Conservation (phyloP, 2,797 vertebrate genomes). For the Fratercula arctica region DNA sequence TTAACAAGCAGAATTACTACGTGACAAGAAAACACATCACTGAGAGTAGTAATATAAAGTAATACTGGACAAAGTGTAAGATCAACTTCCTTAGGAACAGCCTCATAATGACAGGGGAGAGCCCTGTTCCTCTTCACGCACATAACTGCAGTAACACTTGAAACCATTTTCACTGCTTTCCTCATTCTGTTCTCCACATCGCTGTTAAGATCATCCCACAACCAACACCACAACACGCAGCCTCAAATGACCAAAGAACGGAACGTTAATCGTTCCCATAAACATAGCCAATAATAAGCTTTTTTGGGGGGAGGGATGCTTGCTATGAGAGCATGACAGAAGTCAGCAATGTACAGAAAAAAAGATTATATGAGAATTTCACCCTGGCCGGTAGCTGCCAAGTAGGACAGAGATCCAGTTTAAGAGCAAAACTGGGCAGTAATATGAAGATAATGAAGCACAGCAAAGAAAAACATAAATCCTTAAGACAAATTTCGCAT, state of each 20-base stretch:
- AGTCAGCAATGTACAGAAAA: background rate
- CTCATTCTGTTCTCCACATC: background rate
- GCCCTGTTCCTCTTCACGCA: background rate
- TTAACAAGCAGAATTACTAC: background rate
- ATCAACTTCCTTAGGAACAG: background rate
- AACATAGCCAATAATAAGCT: background rate
- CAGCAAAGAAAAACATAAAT: constrained; percentile 17
- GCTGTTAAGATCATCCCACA: background rate
- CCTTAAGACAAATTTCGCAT: background rate
- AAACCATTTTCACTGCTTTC: background rate
- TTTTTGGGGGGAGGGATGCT: background rate
- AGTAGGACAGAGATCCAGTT: background rate
- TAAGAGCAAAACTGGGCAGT: background rate
- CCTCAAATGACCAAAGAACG: background rate
- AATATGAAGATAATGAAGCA: constrained; percentile 9
- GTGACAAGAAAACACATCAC: background rate
- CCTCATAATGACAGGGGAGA: background rate
- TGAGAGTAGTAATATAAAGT: background rate
- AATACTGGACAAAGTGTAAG: background rate
- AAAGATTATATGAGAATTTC: background rate
- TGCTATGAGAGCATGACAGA: background rate
- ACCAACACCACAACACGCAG: background rate
- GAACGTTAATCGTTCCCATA: background rate
- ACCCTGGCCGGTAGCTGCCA: background rate
- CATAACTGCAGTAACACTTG: background rate